Evolutionary conservation across 2,113 vertebrate genomes (phyloP).

Genomic region (Serilophus lunatus): DNA sequence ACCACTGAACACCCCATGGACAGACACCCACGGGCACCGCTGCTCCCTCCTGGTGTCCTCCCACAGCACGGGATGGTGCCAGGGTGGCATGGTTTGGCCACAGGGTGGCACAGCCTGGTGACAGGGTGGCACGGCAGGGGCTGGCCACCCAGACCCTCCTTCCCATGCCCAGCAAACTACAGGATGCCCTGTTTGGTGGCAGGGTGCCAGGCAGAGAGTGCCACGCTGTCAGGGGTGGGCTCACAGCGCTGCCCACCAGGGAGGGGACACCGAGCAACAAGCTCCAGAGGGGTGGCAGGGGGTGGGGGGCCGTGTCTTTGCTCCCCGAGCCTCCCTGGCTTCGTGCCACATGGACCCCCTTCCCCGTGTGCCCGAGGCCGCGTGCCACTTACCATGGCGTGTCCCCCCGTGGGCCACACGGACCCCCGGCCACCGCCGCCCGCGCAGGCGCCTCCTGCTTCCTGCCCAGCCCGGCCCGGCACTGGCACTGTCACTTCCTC

Average conservation of each 20-base stretch:
- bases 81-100: not conserved
- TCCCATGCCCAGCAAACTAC: not conserved
- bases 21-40: not conserved
- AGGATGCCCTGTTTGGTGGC: not conserved
- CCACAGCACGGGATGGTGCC: not conserved
- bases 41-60: not conserved
- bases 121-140: not conserved
- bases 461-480: not conserved
- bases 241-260: not conserved
- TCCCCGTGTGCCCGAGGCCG: not conserved
- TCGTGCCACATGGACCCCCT: not conserved
- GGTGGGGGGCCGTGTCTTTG: accelerated
- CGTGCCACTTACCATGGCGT: not conserved
- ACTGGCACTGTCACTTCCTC: not conserved
- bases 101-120: not conserved
- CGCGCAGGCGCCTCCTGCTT: not conserved
- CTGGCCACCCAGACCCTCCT: too few species aligned
- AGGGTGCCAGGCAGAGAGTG: not conserved
- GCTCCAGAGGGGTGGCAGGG: not conserved
- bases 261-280: not conserved
- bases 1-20: accelerated
- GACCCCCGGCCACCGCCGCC: not conserved
- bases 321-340: not conserved
- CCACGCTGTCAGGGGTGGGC: not conserved
- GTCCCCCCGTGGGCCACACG: not conserved